Base-by-base conservation (phyloP, 2,888 invertebrate species). In the Aelia acuminata region DNA sequence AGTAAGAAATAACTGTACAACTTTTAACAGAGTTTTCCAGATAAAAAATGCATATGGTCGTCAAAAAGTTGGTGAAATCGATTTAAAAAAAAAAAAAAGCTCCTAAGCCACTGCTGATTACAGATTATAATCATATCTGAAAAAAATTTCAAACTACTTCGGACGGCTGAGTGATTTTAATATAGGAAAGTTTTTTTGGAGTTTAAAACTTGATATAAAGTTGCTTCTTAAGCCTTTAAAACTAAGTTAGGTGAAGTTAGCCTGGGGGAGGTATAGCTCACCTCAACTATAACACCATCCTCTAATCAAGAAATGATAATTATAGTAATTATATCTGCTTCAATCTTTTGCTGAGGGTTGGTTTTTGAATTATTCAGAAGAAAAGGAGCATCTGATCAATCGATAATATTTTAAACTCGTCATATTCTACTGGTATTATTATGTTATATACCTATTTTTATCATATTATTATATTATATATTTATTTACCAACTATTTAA, bases 101-200 rank as follows among this genome's bases (percentile, higher is more conserved):
- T 53, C n/a, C 53, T n/a, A n/a, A 53, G n/a, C 53, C 53, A 53
- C 53, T n/a, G n/a, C n/a, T 53, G 53, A 53, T 53, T 53, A 53
- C 53, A 53, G 53, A n/a, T 53, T n/a, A 53, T 53, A 53, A 53
- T 53, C 22, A 53, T 10, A 53, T 53, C 53, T 2, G n/a, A 53
- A 53, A 53, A 50, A 53, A n/a, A n/a, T 53, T n/a, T 18, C 53
- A n/a, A n/a, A 53, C 53, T n/a, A 53, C 53, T 53, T 53, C n/a
- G 53, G 53, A 53, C 53, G 53, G n/a, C 8, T 22, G n/a, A 53
- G 53, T n/a, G n/a, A 53, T 53, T 53, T 53, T 53, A 53, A 53
- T 53, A 53, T 53, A n/a, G n/a, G 53, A n/a, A 53, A 53, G 53
- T 53, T 53, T 53, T 53, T 53, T 10, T n/a, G n/a, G 10, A 53